Evolutionary conservation across 2,888 invertebrate species (phyloP).

Genomic region (Ecliptopera silaceata): DNA sequence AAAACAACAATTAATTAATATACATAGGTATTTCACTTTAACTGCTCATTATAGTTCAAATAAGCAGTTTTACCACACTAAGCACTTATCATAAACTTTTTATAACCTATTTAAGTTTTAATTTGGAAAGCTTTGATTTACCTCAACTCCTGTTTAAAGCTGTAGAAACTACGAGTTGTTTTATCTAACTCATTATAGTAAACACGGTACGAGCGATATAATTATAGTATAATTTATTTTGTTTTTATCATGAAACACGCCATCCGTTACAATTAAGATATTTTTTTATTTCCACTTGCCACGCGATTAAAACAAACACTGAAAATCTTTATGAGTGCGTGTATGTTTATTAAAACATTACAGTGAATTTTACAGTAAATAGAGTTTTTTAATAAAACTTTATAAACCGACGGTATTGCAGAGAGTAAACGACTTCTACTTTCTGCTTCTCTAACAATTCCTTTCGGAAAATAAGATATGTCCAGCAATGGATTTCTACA

Average conservation of each 20-base stretch:
- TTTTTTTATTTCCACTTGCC: slow-evolving; percentile 72
- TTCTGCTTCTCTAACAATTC: too few relatives aligned
- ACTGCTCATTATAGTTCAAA: not conserved
- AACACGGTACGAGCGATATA: slow-evolving; percentile 71
- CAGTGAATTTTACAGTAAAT: not conserved
- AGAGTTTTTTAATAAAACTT: too few relatives aligned
- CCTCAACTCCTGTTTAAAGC: slow-evolving; percentile 29
- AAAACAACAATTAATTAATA: too few relatives aligned
- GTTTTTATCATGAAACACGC: slow-evolving; percentile 74
- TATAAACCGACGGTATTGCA: too few relatives aligned
- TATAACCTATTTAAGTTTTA: slow-evolving; percentile 9
- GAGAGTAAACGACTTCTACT: too few relatives aligned
- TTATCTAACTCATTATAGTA: slow-evolving; percentile 75
- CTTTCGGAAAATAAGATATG: too few relatives aligned
- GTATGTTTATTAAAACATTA: slow-evolving; percentile 10
- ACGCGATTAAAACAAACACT: slow-evolving; percentile 59
- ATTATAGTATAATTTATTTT: slow-evolving; percentile 71
- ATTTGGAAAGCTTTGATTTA: slow-evolving; percentile 20
- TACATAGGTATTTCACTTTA: not conserved
- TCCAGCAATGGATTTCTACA: too few relatives aligned
- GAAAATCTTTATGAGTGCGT: slow-evolving; percentile 37
- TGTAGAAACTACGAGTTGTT: slow-evolving; percentile 46
- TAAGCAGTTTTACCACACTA: not conserved
- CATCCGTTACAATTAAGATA: slow-evolving; percentile 72
- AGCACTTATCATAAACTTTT: slow-evolving; percentile 2